A percentile compares a stretch with the other conserved stretches of the same genome.
Conservation (phyloP, 2,888 invertebrate species). For the Rhagonycha fulva region DNA sequence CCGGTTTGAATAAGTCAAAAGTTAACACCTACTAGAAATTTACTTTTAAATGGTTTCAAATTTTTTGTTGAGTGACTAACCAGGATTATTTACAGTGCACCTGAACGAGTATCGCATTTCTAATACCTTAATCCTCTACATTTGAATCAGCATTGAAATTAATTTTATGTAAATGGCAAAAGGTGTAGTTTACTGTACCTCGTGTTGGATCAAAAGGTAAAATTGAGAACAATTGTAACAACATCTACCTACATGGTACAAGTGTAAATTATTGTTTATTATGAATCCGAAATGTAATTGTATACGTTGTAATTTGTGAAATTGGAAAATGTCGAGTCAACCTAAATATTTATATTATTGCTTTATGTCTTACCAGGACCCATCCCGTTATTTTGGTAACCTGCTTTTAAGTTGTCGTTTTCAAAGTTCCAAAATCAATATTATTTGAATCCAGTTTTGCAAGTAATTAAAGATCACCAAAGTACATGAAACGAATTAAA, state of each 20-base stretch:
- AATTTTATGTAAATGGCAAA: background rate
- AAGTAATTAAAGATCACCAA: background rate
- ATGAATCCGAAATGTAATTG: slow-evolving; percentile 34
- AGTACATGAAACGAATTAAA: background rate
- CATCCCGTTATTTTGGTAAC: background rate
- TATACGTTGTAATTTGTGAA: slow-evolving; percentile 28
- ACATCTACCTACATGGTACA: slow-evolving; percentile 34
- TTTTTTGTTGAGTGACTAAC: background rate
- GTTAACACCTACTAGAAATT: too few relatives aligned
- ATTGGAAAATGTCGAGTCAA: slow-evolving; percentile 22
- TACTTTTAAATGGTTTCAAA: too few relatives aligned
- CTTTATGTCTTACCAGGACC: background rate
- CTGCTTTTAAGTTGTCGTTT: background rate
- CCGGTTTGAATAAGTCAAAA: too few relatives aligned
- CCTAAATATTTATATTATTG: background rate
- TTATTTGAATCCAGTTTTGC: background rate
- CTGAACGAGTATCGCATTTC: background rate
- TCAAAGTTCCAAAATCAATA: background rate
- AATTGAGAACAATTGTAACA: slow-evolving; percentile 26
- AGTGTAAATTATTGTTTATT: slow-evolving; percentile 41
- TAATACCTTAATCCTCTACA: background rate
- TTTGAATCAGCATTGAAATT: background rate
- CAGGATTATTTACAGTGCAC: background rate
- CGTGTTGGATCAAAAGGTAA: background rate
- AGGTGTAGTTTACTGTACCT: background rate